Base-by-base conservation (phyloP, 2,888 invertebrate species). In the Acanthococcus lagerstroemiae region DNA sequence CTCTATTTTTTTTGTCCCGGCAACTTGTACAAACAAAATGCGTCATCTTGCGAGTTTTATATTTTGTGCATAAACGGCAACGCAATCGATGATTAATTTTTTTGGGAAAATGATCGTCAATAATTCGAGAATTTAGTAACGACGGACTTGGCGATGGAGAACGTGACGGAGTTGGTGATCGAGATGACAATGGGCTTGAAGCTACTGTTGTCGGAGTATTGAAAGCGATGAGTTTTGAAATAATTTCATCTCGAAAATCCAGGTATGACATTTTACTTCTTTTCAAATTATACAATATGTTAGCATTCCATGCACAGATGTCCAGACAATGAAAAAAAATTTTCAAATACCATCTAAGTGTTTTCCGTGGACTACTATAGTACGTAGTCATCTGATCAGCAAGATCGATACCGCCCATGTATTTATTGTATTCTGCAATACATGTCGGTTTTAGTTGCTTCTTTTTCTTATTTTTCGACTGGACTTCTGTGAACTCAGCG, bases 171-270 rank as follows among this genome's bases (percentile, higher is more conserved):
- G n/a, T n/a, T n/a, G n/a, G n/a, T n/a, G n/a, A n/a, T n/a, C n/a
- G n/a, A n/a, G n/a, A n/a, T n/a, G n/a, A n/a, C n/a, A n/a, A n/a
- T n/a, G n/a, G n/a, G n/a, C n/a, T n/a, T n/a, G n/a, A n/a, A n/a
- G n/a, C n/a, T n/a, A n/a, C n/a, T n/a, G n/a, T n/a, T n/a, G n/a
- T n/a, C n/a, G n/a, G n/a, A n/a, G n/a, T n/a, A n/a, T n/a, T n/a
- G n/a, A n/a, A n/a, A n/a, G n/a, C n/a, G n/a, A n/a, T n/a, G n/a
- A n/a, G n/a, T n/a, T n/a, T n/a, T n/a, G n/a, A n/a, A 26, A 55
- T 55, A 25, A 55, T 19, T 26, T 25, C 25, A 26, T 55, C 55
- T 26, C 55, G 27, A 17, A 55, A 55, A 55, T 55, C 55, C 55
- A 55, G 27, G 27, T 55, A 55, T 6, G 55, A 26, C 19, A 27